Evolutionary conservation across 2,113 vertebrate genomes (phyloP).

Genomic region (Cisticola juncidis): DNA sequence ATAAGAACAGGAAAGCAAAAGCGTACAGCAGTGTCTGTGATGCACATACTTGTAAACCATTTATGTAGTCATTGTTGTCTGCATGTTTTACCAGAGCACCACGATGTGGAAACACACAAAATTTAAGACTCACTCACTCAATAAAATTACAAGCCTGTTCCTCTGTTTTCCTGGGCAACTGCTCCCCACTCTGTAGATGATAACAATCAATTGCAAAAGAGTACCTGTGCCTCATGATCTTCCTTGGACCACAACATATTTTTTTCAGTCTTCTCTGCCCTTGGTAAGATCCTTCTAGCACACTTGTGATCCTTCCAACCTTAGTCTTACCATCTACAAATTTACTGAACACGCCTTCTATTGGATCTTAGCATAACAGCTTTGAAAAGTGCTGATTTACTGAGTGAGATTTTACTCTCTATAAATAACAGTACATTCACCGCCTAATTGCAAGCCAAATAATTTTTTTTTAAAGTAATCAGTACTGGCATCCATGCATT

Average conservation of each 20-base stretch:
- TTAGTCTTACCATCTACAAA: not conserved
- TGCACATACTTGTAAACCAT: accelerated
- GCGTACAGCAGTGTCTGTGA: not conserved
- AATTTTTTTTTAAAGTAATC: not conserved
- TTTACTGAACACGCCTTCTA: not conserved
- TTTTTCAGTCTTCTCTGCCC: not conserved
- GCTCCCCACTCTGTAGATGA: not conserved
- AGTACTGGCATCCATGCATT: not conserved
- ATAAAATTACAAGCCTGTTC: not conserved
- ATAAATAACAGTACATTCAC: not conserved
- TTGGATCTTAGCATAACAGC: not conserved
- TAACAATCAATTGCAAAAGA: not conserved
- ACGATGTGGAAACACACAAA: accelerated
- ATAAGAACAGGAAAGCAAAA: not conserved
- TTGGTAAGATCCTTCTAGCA: not conserved
- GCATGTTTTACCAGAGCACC: not conserved
- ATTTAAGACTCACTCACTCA: not conserved
- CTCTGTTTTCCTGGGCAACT: not conserved
- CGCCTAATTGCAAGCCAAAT: not conserved
- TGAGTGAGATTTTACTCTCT: not conserved
- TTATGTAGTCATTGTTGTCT: not conserved
- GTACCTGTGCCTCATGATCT: not conserved
- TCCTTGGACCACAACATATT: not conserved
- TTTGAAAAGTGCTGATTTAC: not conserved
- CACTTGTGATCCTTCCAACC: not conserved